Base-by-base conservation (phyloP, 1,140 invertebrate species). In the Calephelis virginiensis region DNA sequence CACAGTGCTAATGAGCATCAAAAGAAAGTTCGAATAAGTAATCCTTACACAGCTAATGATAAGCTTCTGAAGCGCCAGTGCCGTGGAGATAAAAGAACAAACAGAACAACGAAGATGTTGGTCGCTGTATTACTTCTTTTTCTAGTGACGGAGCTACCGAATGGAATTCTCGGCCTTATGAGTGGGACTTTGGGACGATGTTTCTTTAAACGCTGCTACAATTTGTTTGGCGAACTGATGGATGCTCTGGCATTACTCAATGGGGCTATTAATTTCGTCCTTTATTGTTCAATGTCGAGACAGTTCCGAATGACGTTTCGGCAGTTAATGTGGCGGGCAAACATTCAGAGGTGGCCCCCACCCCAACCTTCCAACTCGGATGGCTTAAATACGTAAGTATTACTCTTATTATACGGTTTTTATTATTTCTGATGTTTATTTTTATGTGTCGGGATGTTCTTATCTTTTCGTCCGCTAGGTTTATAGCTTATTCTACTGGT, bases 211-310 rank as follows among this genome's bases (percentile, higher is more conserved):
- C 93, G 92, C 45, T 96, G 95, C 82, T 97, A 96, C 78, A 92
- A 94, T 87, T 94, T 94, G 43, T 95, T 98, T 65, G 97, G 97
- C 0, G 97, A 98, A 80, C 77, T 98, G 9, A 97, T 98, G 95
- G 98, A 99, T 84, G 94, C 98, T 9, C 89, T 98, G 65, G 98
- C 98, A 0, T 90, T 99, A 7, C 91, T 98, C 45, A 99, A 99
- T 91, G 97, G 96, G 6, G 96, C 97, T 8, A 96, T 98, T 61
- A 98, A 98, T 82, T 99, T 99, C 83, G 95, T 99, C 47, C 93
- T 99, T 6, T 99, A 99, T 83, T 98, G 97, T 74, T 95, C 95
- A 37, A 99, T 99, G 98, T 97, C 96, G 61, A 92, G 96, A 63
- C 97, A 98, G 92, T 99, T 99, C 86, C 93, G 97, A 12, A 93